Evolutionary conservation across 2,113 vertebrate species (phyloP).

Genomic region (Carettochelys insculpta): DNA sequence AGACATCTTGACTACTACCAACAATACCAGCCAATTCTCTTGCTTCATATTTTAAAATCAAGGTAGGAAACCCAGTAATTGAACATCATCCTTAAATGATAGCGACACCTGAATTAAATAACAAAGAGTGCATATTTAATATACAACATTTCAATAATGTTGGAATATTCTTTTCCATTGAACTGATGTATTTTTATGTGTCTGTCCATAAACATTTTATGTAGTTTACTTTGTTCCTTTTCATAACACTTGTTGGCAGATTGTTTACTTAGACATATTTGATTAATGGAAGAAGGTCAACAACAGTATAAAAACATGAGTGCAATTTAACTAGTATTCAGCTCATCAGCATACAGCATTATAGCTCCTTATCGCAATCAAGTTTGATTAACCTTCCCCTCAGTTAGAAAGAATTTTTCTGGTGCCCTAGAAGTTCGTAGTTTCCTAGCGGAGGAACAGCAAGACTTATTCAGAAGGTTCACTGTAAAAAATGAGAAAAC

Average conservation of each 20-base stretch:
- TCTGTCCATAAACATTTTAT: neutral
- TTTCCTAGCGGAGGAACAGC: slow-evolving; percentile 53
- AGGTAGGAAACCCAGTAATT: neutral
- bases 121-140: neutral
- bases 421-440: slow-evolving; percentile 52
- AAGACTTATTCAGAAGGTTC: slow-evolving; percentile 51
- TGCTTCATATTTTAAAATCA: neutral
- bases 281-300: slow-evolving; percentile 51
- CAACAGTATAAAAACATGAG: neutral
- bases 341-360: neutral
- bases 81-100: slow-evolving; percentile 30
- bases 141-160: neutral
- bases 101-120: slow-evolving; percentile 51
- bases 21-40: neutral
- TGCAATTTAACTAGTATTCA: slow-evolving; percentile 18
- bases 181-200: neutral
- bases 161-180: neutral
- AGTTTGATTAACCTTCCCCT: neutral
- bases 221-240: slow-evolving; percentile 35
- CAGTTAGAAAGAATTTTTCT: slow-evolving; percentile 36
- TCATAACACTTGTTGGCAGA: slow-evolving; percentile 23
- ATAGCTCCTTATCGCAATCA: slow-evolving; percentile 42
- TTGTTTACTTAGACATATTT: slow-evolving; percentile 54
- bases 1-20: neutral
- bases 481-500: slow-evolving; percentile 47